Base-by-base conservation (phyloP, 1,140 invertebrate genomes). In the Heliothis virescens region DNA sequence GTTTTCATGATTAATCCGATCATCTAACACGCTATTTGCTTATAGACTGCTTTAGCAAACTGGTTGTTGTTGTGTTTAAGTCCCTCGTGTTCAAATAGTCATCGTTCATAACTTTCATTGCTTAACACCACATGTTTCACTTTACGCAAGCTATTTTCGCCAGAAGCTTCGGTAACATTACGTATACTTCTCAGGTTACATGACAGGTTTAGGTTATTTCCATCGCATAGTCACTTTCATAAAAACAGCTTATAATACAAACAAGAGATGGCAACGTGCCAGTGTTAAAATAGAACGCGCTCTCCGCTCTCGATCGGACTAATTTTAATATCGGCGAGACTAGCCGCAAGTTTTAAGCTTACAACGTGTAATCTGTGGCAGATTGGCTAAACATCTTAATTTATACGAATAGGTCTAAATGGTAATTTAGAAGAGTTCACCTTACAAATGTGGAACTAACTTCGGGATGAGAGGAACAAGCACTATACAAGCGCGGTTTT, bases 201-300 rank as follows among this genome's bases (percentile, higher is more conserved):
- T 67, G 88, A 90, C 87, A 92, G 89, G 89, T 92, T 94, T 89
- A 86, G 89, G 91, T 92, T 94, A 94, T 94, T 94, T 94, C 91
- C 89, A 94, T 93, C 92, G 86, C 87, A 89, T 90, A 91, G 89
- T 91, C 90, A 90, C 90, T 94, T 94, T 94, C 93, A 94, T 94
- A 94, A 94, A 94, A 94, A 93, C 93, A 92, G 90, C 92, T 94
- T 94, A 94, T 94, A 94, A 92, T 94, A 94, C 92, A 94, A 94
- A 94, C 93, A 91, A 92, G 87, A 90, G 88, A 92, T 94, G 93
- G 93, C 93, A 91, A 73, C 78, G 47, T 91, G 92, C 93, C 93
- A 94, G 88, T 57, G 55, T 87, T 72, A 89, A 94, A 94, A 94
- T 94, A 94, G 93, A 91, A 91, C 89, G 86, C 85, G 86, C 86